Conservation (phyloP, 2,113 vertebrate genomes). For the Tapirus terrestris region DNA sequence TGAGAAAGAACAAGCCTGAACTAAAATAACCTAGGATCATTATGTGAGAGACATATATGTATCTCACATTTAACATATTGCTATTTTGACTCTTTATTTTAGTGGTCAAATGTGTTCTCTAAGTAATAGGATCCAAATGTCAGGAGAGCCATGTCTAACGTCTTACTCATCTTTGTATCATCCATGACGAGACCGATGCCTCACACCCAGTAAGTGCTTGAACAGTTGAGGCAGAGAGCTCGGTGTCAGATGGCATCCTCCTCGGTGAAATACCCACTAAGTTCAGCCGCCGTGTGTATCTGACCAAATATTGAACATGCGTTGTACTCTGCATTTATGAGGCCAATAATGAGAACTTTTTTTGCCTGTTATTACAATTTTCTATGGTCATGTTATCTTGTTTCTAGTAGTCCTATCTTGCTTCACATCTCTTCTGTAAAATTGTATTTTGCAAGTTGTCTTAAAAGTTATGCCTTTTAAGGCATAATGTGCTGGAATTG, state of each 20-base stretch:
- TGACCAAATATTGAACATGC: neutral
- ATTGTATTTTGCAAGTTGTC: neutral
- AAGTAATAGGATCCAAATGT: neutral
- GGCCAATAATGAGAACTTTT: neutral
- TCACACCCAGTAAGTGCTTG: neutral
- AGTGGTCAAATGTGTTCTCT: neutral
- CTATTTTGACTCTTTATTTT: neutral
- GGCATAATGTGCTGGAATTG: neutral
- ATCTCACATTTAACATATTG: neutral
- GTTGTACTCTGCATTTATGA: too few species aligned
- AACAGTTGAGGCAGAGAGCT: rapidly evolving
- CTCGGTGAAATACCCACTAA: neutral
- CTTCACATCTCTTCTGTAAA: neutral
- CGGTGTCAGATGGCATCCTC: too few species aligned
- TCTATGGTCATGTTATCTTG: neutral
- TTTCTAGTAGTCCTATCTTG: neutral
- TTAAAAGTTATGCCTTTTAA: neutral
- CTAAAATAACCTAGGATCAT: neutral
- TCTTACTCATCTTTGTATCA: neutral
- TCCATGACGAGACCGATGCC: neutral
- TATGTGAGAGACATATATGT: neutral
- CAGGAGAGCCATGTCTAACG: neutral
- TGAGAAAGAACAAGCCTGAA: neutral
- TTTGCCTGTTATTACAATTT: neutral
- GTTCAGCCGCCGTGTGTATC: neutral